Evolutionary conservation across 2,797 vertebrate species (phyloP).

Genomic region (Helicolenus hilgendorfi): DNA sequence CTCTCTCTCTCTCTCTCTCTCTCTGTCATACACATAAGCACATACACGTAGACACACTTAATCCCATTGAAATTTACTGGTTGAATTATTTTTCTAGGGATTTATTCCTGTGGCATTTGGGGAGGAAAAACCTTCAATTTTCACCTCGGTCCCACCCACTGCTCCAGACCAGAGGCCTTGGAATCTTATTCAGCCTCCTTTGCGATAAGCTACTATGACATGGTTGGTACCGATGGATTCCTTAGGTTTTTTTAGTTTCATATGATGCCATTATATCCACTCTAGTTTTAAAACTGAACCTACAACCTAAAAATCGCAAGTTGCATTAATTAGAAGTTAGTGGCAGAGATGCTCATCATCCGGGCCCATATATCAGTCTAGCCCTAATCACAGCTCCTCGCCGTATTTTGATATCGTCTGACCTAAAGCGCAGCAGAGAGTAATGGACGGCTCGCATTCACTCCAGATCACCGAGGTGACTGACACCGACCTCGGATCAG

Average conservation of each 20-base stretch:
- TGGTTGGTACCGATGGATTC: too few species aligned
- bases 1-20: not conserved
- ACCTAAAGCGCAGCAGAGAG: conserved; percentile 31
- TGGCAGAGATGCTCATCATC: not conserved
- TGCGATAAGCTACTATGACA: too few species aligned
- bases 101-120: conserved; percentile 54
- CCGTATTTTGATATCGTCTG: conserved; percentile 39
- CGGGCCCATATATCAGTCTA: conserved; percentile 4
- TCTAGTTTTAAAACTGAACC: too few species aligned
- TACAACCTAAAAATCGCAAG: too few species aligned
- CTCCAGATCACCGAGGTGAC: conserved; percentile 52
- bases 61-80: conserved; percentile 42
- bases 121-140: conserved; percentile 11
- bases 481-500: conserved; percentile 68
- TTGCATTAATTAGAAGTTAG: too few species aligned
- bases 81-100: conserved; percentile 39
- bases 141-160: conserved; percentile 16
- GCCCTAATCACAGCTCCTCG: conserved; percentile 1
- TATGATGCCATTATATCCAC: too few species aligned
- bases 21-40: not conserved
- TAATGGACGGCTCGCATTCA: conserved; percentile 63
- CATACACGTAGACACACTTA: conserved; percentile 11
- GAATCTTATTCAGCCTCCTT: not conserved
- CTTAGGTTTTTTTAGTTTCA: too few species aligned
- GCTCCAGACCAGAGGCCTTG: conserved; percentile 16